Evolutionary conservation across 2,888 invertebrate species (phyloP), one percentile per base, ranked within the genome.

Genomic region (Venusia cambrica): DNA sequence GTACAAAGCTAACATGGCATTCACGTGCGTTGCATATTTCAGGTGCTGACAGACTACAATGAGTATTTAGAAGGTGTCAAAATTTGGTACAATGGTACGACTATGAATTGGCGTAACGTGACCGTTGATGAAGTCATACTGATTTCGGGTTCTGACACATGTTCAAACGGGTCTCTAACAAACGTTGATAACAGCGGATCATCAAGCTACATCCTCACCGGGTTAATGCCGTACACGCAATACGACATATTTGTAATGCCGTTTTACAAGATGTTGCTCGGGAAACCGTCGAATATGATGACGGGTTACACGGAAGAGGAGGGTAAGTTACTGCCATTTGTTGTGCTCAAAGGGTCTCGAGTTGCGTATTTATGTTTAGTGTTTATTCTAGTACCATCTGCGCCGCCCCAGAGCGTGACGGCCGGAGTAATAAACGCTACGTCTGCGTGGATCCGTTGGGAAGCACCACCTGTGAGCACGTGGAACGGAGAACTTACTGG

Each of bases 211-310:
- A 88, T 92, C 5, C 88, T 96, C 7, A 91, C 92, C 4, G 94
- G 94, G 51, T 80, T 98, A 51, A 90, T 92, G 62, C 94, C 97
- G 47, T 96, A 92, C 71, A 94, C 94, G 12, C 93, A 93, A 66
- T 98, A 98, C 70, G 97, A 97, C 75, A 93, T 98, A 62, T 97
- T 97, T 70, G 89, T 97, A 38, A 93, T 95, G 60, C 97, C 97
- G 0, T 97, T 94, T 75, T 96, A 93, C 73, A 93, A 93, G 69
- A 93, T 91, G 48, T 90, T 96, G 43, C 92, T 98, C 65, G 98
- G 98, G 2, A 94, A 95, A 62, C 97, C 97, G 5, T 97, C 97
- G 31, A 98, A 98, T 84, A 94, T 95, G 3, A 93, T 95, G 81
- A 89, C 93, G 5, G 94, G 94, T 9, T 92, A 92, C 50, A 97